Evolutionary conservation across 2,797 vertebrate species (phyloP).

Genomic region (Enteromius fasciolatus): DNA sequence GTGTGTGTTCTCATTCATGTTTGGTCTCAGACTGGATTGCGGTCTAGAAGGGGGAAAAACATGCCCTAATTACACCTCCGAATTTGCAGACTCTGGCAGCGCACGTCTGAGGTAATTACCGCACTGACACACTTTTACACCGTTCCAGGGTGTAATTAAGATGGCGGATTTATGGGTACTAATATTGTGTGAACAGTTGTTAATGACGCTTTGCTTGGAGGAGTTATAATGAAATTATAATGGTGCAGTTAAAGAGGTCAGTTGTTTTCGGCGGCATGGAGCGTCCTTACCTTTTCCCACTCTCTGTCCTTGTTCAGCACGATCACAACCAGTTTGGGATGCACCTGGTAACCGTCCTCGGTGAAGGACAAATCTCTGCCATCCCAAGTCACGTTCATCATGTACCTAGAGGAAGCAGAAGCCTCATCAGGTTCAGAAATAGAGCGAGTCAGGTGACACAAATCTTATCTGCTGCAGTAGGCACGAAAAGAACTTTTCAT

Average conservation of each 20-base stretch:
- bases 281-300: constrained; percentile 91
- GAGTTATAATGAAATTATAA: constrained; percentile 47
- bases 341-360: constrained; percentile 93
- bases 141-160: constrained; percentile 55
- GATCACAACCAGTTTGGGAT: constrained; percentile 93
- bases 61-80: constrained; percentile 30
- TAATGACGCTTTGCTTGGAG: constrained; percentile 48
- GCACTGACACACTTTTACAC: constrained; percentile 54
- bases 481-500: constrained; percentile 17
- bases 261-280: not conserved
- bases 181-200: constrained; percentile 56
- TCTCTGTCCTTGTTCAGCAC: constrained; percentile 92
- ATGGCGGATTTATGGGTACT: constrained; percentile 44
- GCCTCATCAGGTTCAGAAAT: constrained; percentile 51
- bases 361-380: constrained; percentile 97
- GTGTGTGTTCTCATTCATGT: not conserved
- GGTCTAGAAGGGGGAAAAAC: constrained; percentile 18
- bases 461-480: constrained; percentile 23
- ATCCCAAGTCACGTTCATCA: constrained; percentile 98
- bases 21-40: not conserved
- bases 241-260: constrained; percentile 38
- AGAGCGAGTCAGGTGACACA: constrained; percentile 38
- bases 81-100: constrained; percentile 43
- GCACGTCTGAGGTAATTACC: constrained; percentile 47
- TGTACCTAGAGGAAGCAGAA: constrained; percentile 83